Percentiles rank a stretch among this genome's conserved stretches.
Conservation (phyloP, 2,797 vertebrate genomes). For the Acanthis flammea region DNA sequence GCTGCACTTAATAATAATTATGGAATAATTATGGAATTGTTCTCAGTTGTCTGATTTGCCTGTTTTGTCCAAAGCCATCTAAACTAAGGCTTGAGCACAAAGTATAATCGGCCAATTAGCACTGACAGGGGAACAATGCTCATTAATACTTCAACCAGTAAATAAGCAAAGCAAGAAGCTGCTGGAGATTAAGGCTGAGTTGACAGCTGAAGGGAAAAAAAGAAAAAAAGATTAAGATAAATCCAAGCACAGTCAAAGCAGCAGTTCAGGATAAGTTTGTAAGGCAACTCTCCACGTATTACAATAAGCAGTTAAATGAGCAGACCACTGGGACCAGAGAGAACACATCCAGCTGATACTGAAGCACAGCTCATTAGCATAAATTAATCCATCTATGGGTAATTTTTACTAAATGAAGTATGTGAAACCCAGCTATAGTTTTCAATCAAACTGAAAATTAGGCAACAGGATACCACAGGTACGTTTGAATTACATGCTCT, state of each 20-base stretch:
- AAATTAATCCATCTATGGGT: slow-evolving; percentile 25
- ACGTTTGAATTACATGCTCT: neutral
- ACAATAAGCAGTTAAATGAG: slow-evolving; percentile 40
- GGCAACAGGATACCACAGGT: neutral
- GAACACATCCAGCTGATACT: slow-evolving; percentile 8
- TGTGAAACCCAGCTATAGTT: neutral
- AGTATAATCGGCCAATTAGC: neutral
- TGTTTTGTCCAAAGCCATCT: neutral
- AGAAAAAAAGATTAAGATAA: slow-evolving; percentile 4
- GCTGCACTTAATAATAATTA: neutral
- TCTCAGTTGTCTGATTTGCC: neutral
- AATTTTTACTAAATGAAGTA: slow-evolving; percentile 39
- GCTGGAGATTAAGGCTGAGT: slow-evolving; percentile 45
- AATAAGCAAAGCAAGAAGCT: slow-evolving; percentile 47
- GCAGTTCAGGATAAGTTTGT: slow-evolving; percentile 25
- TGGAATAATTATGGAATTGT: neutral
- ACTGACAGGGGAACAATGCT: neutral
- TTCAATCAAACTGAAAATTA: slow-evolving; percentile 18
- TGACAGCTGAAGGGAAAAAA: slow-evolving; percentile 40
- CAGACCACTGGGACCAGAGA: neutral
- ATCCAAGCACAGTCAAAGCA: slow-evolving; percentile 25
- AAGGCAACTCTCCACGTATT: slow-evolving; percentile 17
- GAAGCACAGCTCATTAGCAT: slow-evolving; percentile 30
- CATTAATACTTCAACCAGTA: slow-evolving; percentile 30
- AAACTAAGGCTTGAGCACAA: neutral